Evolutionary conservation across 92 coral and sea anemone genomes (phyloP), one percentile per base, ranked within the genome.

Genomic region (Parazoanthus darwini): DNA sequence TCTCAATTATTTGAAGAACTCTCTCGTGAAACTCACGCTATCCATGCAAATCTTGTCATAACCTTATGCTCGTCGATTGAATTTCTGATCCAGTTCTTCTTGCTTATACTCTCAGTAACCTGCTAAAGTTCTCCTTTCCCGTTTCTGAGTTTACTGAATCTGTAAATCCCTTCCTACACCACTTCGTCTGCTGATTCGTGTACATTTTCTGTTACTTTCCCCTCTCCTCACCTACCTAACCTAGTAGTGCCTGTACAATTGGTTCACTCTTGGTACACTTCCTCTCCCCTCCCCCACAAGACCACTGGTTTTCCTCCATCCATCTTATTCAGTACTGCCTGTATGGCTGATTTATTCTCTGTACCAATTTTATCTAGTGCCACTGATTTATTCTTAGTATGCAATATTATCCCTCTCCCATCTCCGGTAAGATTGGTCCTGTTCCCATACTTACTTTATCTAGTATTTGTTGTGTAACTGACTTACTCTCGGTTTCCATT

Each of bases 341-440:
- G 51, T 46, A 3, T 46, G 6, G 10, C 51, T 46, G 7, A 46
- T 46, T 46, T 46, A 46, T 9, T 46, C 51, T 46, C 51, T 46
- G 51, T 8, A 79, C 84, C 22, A 36, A 90, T 90, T 88, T 80
- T 86, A 20, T 86, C 92, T 14, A 90, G 54, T 4, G 92, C 92
- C 16, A 78, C 74, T 9, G 88, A 90, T 43, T 90, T 90, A 73
- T 90, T 90, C 85, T 90, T 85, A 4, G 83, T 86, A 35, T 90
- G 90, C 4, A 90, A 13, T 51, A 1, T 51, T 3, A 51, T 9
- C 58, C 58, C 58, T 11, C 58, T 51, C 58, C 58, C 16, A 15
- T 9, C 16, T 16, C 58, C 16, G 5, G 58, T 51, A 51, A 51
- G 35, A 68, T 22, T 22, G 14, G 0, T 13, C n/a, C n/a, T n/a